Conservation (phyloP, 2,888 invertebrate genomes). For the Orchesella flavescens region DNA sequence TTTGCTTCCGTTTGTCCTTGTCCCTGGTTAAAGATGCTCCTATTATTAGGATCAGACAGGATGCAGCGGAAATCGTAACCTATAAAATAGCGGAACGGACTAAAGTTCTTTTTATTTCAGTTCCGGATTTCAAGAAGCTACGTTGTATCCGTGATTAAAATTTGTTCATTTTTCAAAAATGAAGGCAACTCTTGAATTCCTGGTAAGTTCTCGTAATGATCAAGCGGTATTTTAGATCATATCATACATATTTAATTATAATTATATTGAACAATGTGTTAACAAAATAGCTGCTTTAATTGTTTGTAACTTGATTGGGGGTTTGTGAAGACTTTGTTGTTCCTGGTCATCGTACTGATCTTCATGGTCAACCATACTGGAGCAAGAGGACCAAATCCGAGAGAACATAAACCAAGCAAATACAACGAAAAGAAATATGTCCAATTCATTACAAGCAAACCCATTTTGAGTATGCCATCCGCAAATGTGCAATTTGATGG, state of each 20-base stretch:
- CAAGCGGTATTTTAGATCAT: not conserved
- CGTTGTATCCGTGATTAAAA: too few relatives aligned
- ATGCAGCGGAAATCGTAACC: not conserved
- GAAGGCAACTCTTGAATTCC: slow-evolving; percentile 25
- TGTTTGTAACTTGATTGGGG: too few relatives aligned
- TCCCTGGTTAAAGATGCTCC: slow-evolving; percentile 15
- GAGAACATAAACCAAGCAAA: slow-evolving; percentile 9
- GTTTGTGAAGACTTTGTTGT: slow-evolving; percentile 19
- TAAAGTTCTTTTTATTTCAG: not conserved
- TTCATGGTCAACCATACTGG: slow-evolving; percentile 31
- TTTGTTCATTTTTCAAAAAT: not conserved
- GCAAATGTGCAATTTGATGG: slow-evolving; percentile 34
- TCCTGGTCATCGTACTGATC: slow-evolving; percentile 25
- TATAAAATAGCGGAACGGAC: not conserved
- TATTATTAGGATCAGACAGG: slow-evolving; percentile 11
- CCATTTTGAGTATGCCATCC: slow-evolving; percentile 38
- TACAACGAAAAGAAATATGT: slow-evolving; percentile 38
- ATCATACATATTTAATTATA: too few relatives aligned
- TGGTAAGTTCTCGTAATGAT: slow-evolving; percentile 14
- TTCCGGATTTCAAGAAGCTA: too few relatives aligned
- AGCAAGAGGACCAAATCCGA: not conserved
- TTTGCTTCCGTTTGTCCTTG: slow-evolving; percentile 21
- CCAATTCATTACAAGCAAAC: slow-evolving; percentile 17
- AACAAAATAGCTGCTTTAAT: too few relatives aligned
- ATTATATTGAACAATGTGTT: too few relatives aligned